Percentiles rank a stretch among this genome's conserved stretches.
phyloP scores from a whole-genome alignment of 2,113 vertebrate species.

The Porphyrio hochstetteri region DNA sequence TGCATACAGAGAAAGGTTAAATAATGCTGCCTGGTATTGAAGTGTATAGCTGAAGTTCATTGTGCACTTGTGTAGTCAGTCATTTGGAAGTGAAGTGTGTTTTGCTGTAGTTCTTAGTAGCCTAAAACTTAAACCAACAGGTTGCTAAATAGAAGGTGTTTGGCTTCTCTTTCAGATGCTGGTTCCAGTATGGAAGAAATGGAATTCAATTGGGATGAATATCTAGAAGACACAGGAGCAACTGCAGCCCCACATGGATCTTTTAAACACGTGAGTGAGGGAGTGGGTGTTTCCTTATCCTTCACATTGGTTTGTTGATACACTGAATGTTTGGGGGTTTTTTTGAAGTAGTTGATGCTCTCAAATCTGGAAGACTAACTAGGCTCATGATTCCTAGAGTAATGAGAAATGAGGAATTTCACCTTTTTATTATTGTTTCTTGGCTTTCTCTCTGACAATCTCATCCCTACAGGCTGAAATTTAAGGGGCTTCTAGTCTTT shows the following conservation, averaged over 20 bases:
- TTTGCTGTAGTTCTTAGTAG: background rate
- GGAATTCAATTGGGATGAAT: slow-evolving; percentile 97
- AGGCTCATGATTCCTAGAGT: background rate
- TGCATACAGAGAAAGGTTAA: background rate
- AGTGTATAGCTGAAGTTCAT: background rate
- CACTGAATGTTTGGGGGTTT: background rate
- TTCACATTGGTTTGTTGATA: background rate
- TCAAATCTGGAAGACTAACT: background rate
- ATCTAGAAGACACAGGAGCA: slow-evolving; percentile 92
- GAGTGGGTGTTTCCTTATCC: background rate
- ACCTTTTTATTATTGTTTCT: background rate
- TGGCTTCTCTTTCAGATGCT: slow-evolving; percentile 79
- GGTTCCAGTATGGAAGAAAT: slow-evolving; percentile 88
- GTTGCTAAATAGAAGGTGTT: background rate
- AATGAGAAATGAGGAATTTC: background rate
- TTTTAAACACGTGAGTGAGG: slow-evolving; percentile 92
- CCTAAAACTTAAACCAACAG: background rate
- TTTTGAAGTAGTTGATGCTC: background rate
- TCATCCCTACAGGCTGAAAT: background rate
- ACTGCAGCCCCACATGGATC: slow-evolving; percentile 89
- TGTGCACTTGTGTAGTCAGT: background rate
- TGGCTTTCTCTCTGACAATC: background rate
- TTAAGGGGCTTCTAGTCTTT: background rate
- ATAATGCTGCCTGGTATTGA: background rate
- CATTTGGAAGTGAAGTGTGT: background rate